A percentile compares a stretch with the other conserved stretches of the same genome.
Evolutionary conservation across 2,113 vertebrate genomes (phyloP).

Genomic region (Lepidothrix coronata): DNA sequence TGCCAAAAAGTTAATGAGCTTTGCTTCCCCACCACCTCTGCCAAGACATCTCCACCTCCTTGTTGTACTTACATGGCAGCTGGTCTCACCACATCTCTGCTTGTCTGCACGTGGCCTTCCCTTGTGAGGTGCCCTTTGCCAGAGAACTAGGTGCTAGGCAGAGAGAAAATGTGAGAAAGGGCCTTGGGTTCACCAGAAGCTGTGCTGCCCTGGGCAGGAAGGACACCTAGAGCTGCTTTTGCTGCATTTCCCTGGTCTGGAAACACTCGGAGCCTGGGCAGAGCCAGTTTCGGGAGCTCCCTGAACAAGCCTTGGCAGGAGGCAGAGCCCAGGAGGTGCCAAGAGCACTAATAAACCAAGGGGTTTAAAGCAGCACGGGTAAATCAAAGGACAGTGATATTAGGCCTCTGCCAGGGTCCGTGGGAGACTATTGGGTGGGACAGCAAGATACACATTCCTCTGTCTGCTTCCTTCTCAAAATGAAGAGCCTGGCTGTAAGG

Average conservation of each 20-base stretch:
- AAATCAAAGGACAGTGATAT: neutral
- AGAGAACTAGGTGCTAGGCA: neutral
- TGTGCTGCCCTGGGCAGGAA: neutral
- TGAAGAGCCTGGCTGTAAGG: neutral
- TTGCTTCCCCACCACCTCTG: neutral
- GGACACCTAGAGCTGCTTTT: neutral
- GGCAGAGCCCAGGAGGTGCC: neutral
- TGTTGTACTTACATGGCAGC: neutral
- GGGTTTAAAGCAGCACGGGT: neutral
- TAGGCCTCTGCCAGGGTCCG: neutral
- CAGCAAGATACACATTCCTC: neutral
- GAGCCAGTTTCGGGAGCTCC: neutral
- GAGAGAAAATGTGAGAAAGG: neutral
- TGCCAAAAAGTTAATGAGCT: conserved; percentile 49
- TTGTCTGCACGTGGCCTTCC: neutral
- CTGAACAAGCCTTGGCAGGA: neutral
- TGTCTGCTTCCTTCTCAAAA: neutral
- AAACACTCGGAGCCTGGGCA: neutral
- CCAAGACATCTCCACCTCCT: neutral
- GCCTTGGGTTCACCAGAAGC: neutral
- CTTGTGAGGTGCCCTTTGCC: neutral
- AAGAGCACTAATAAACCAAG: neutral
- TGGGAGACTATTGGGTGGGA: neutral
- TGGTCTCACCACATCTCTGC: neutral
- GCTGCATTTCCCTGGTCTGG: neutral